Base-by-base conservation (phyloP, 1,140 invertebrate species). In the Antheraea mylitta region DNA sequence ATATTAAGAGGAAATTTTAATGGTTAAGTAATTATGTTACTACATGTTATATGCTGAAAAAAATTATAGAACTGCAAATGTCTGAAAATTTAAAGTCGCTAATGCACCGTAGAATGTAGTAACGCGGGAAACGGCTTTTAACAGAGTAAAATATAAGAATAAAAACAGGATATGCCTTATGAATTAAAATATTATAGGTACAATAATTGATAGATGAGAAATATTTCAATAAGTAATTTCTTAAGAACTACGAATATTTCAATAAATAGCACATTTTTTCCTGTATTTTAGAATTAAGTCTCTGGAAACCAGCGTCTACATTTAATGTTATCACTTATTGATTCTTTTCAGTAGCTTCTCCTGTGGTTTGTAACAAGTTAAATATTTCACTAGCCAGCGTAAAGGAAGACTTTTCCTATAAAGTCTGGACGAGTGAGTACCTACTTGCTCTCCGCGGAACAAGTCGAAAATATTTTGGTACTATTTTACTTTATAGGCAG, bases 301-400 rank as follows among this genome's bases (percentile, higher is more conserved):
- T 13, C 16, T 16, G 16, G 5, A 53, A 16, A 53, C 45, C 9
- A 0, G 45, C 2, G 7, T 53, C 45, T 53, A n/a, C 11, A 6
- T 16, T 13, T 53, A 53, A 53, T 16, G 13, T n/a, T 53, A 70
- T 45, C 38, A 45, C 64, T 71, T 69, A 70, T 71, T 69, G 69
- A 72, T 77, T 71, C 69, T 66, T 71, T 64, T 53, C 62, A 65
- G 66, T 37, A 68, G 61, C 42, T 63, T 69, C 58, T 42, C 68
- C 61, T 69, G 45, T 73, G 67, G 70, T 77, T 72, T 66, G 67
- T 69, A 74, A 77, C 76, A 70, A 71, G 73, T 72, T 78, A 68
- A 75, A 78, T 78, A 75, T 78, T 78, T 75, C 67, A 76, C 74
- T 68, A 70, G 65, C 63, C 69, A 13, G 64, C 66, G 73, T 67